Percentiles rank a stretch among this genome's conserved stretches.
Evolutionary conservation across 2,888 invertebrate genomes (phyloP).

Genomic region (Pachycephus smyrnensis): DNA sequence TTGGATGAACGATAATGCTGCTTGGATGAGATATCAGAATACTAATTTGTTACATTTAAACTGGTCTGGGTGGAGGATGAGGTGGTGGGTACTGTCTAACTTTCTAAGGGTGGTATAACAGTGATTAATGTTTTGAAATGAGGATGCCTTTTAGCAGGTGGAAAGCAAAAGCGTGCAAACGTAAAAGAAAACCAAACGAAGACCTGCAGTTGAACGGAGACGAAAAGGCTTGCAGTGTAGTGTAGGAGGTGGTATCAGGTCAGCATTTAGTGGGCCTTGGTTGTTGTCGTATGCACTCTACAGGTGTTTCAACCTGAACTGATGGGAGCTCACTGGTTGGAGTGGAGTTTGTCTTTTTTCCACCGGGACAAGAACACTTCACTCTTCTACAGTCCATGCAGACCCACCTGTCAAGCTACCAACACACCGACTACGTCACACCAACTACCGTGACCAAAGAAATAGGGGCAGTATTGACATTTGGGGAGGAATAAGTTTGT

Average conservation of each 20-base stretch:
- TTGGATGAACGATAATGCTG: neutral
- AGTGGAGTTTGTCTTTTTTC: constrained; percentile 52
- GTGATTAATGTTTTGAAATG: neutral
- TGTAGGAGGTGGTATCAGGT: constrained; percentile 28
- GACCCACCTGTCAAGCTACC: constrained; percentile 81
- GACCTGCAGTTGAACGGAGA: constrained; percentile 52
- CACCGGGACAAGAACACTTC: constrained; percentile 73
- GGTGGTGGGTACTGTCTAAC: neutral
- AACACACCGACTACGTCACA: constrained; percentile 72
- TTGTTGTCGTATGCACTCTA: constrained; percentile 60
- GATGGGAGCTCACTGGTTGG: constrained; percentile 46
- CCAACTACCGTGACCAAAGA: constrained; percentile 34
- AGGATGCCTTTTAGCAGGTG: neutral
- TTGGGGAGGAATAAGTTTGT: neutral
- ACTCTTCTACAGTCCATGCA: constrained; percentile 78
- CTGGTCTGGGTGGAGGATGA: neutral
- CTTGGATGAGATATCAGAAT: neutral
- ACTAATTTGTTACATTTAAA: neutral
- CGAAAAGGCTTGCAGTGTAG: constrained; percentile 23
- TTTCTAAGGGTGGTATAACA: neutral
- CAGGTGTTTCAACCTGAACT: constrained; percentile 49
- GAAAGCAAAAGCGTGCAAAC: constrained; percentile 24
- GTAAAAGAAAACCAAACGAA: constrained; percentile 54
- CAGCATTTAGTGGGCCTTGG: constrained; percentile 57
- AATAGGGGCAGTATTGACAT: neutral